Percentiles rank a stretch among this genome's conserved stretches.
These are phyloP conservation scores for Microvelia longipes DNA, from an alignment of 1,140 invertebrate genomes.

Conservation along the genomic window DNA sequence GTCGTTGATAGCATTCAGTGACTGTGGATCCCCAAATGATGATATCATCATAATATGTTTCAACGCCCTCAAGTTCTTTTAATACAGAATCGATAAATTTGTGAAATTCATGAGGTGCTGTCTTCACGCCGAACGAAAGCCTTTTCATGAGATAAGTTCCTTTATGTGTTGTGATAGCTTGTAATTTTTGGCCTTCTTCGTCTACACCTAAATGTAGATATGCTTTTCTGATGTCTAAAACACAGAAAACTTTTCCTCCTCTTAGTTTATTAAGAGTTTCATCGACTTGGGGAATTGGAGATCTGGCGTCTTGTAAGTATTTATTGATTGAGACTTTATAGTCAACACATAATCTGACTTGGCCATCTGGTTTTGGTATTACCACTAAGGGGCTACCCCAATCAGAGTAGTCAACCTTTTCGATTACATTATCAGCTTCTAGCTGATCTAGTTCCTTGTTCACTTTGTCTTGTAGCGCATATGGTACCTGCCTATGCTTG, in stretches of 20 bases:
- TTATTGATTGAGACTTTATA: not conserved
- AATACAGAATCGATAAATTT: conserved; percentile 30
- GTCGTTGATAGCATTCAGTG: not conserved
- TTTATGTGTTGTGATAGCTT: not conserved
- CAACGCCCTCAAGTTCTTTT: conserved; percentile 19
- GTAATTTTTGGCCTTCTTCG: not conserved
- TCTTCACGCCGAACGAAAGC: conserved; percentile 34
- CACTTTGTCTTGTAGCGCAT: not conserved
- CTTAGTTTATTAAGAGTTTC: not conserved
- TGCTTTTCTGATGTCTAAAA: not conserved
- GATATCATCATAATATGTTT: conserved; percentile 15
- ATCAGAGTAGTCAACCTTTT: not conserved
- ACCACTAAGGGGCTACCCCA: not conserved
- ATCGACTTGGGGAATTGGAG: not conserved
- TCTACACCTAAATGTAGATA: not conserved
- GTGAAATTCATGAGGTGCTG: conserved; percentile 36
- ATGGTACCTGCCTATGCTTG: not conserved
- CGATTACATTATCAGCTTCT: not conserved
- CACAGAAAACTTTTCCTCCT: not conserved
- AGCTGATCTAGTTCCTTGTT: not conserved
- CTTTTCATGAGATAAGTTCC: conserved; percentile 23
- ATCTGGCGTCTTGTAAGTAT: not conserved
- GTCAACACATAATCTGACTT: not conserved
- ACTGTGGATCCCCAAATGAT: not conserved
- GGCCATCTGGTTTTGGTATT: not conserved